Evolutionary conservation across 2,113 vertebrate species (phyloP), one percentile per base, ranked within the genome.

Genomic region (Dinomys branickii): DNA sequence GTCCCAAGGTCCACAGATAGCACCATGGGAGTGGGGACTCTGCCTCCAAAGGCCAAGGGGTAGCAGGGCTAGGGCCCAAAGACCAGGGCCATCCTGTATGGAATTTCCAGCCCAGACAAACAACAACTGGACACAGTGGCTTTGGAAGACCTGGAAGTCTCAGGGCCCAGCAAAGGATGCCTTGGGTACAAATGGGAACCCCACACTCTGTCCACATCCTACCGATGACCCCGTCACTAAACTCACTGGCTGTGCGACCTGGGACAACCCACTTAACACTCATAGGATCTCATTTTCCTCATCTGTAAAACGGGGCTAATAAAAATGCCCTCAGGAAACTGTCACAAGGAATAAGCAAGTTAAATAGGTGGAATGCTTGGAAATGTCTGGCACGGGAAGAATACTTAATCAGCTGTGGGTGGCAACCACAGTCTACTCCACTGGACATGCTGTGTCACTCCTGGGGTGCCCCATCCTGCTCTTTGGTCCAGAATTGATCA

Each of bases 371-470:
- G 65, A 50, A 24, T 38, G 54, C 0, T 5, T 2, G 47, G 85
- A 26, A 73, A 2, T 4, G 67, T 16, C 69, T 73, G n/a, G n/a
- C 69, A 84, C 77, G 54, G 20, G 10, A 20, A 4, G 9, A n/a
- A 33, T 9, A 5, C 41, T 67, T 30, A 1, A 9, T 24, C 9
- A 82, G 10, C 0, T 3, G 35, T 14, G 0, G 12, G 35, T 17
- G 9, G 47, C 10, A n/a, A 61, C n/a, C 71, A 69, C 59, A 50
- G 22, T 10, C 56, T 26, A 50, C 35, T 14, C 30, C 1, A 8
- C 12, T 41, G 28, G 47, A 41, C 3, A 35, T 2, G 41, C 24
- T 41, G 2, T 67, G 81, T 19, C 67, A 47, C 59, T 80, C 61
- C n/a, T 41, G 73, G 86, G 12, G 14, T 16, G n/a, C 71, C 63